phyloP scores from a whole-genome alignment of 2,113 vertebrate genomes.

The Macrotus californicus region DNA sequence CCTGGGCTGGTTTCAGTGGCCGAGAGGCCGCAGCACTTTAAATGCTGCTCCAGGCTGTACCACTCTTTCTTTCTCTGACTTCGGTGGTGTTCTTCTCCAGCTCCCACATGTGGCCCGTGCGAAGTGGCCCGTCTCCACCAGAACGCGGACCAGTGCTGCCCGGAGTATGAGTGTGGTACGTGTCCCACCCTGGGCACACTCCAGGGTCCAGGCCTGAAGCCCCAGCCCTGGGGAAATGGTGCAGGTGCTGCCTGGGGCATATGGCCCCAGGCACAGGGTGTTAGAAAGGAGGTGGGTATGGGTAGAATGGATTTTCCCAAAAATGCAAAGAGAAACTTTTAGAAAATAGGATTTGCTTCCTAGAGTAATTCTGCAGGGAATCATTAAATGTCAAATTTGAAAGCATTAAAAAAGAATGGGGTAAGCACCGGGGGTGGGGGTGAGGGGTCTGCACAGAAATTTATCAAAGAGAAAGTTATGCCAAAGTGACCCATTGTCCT shows the following conservation, averaged over 20 bases:
- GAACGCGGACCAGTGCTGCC: slow-evolving; percentile 85
- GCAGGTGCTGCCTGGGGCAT: fast-evolving
- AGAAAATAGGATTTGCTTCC: not conserved
- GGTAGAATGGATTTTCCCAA: not conserved
- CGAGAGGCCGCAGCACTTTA: not conserved
- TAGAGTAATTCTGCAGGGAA: not conserved
- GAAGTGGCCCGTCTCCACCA: slow-evolving; percentile 85
- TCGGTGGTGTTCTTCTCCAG: slow-evolving; percentile 71
- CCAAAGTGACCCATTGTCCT: not conserved
- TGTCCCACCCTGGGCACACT: not conserved
- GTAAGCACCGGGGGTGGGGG: not conserved
- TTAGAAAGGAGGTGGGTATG: not conserved
- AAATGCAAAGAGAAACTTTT: not conserved
- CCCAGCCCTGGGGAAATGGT: fast-evolving
- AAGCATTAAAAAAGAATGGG: not conserved
- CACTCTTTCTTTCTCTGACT: not conserved
- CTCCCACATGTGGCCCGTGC: slow-evolving; percentile 86
- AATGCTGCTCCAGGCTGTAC: not conserved
- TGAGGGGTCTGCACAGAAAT: not conserved
- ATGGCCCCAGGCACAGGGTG: not conserved
- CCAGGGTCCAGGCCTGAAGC: not conserved
- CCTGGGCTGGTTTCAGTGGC: not conserved
- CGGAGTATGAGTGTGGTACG: slow-evolving; percentile 91
- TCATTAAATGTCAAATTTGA: not conserved
- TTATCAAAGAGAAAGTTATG: not conserved